Conservation (phyloP, 1,140 invertebrate genomes). For the Monomorium pharaonis region DNA sequence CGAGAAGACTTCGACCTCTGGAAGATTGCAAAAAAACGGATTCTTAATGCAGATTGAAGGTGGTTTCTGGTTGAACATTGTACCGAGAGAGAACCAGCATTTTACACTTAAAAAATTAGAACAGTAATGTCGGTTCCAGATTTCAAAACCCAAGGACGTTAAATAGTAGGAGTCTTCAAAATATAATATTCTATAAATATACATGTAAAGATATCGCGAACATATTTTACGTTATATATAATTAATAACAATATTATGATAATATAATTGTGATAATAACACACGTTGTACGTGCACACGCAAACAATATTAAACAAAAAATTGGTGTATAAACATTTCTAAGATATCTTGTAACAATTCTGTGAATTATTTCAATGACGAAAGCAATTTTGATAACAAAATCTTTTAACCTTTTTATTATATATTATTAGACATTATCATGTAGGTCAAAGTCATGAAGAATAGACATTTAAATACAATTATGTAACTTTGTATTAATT, state of each 20-base stretch:
- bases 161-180: not conserved
- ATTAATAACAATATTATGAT: not conserved
- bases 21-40: constrained; percentile 16
- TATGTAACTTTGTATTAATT: not conserved
- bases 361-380: not conserved
- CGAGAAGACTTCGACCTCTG: constrained; percentile 69
- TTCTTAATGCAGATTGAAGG: constrained; percentile 41
- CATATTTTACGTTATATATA: not conserved
- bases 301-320: not conserved
- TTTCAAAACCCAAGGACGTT: not conserved
- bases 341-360: not conserved
- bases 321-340: not conserved
- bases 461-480: not conserved
- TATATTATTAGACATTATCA: not conserved
- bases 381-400: not conserved
- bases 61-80: constrained; percentile 62
- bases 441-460: not conserved
- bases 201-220: not conserved
- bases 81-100: constrained; percentile 56
- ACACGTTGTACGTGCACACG: too few relatives aligned
- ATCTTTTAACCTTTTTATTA: not conserved
- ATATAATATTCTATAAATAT: not conserved
- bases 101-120: not conserved
- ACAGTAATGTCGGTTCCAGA: not conserved
- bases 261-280: too few relatives aligned